Percentiles rank a stretch among this genome's conserved stretches.
Conservation (phyloP, 30 jellyfish, hydroid and myxozoan genomes). For the Aurelia sp. region DNA sequence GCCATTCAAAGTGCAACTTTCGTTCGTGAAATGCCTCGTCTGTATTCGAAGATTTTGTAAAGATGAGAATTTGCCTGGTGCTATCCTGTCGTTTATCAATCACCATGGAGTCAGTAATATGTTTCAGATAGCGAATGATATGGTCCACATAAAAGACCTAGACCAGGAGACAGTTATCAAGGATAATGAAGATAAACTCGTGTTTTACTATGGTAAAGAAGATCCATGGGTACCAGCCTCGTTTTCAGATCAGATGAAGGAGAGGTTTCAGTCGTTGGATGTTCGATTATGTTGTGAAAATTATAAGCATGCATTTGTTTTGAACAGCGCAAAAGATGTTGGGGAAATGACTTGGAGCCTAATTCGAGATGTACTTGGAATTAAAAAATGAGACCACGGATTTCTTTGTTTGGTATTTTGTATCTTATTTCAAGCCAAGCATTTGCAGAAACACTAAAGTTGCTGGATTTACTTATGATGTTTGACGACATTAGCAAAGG, state of each 20-base stretch:
- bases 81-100: slow-evolving; percentile 42
- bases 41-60: slow-evolving; percentile 24
- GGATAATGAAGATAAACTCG: slow-evolving; percentile 27
- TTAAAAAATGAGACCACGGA: background rate
- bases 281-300: slow-evolving; percentile 36
- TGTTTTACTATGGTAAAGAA: slow-evolving; percentile 64
- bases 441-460: background rate
- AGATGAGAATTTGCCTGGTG: slow-evolving; percentile 22
- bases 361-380: slow-evolving; percentile 3
- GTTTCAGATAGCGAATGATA: slow-evolving; percentile 60
- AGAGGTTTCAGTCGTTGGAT: slow-evolving; percentile 57
- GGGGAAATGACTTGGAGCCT: slow-evolving; percentile 37
- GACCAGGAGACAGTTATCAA: slow-evolving; percentile 35
- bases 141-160: slow-evolving; percentile 34
- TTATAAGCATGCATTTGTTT: slow-evolving; percentile 64
- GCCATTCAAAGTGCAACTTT: slow-evolving; percentile 12
- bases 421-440: background rate
- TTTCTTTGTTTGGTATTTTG: background rate
- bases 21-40: slow-evolving; percentile 14
- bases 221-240: slow-evolving; percentile 79
- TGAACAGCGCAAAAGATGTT: slow-evolving; percentile 33
- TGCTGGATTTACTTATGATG: too few species aligned
- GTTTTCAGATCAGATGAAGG: slow-evolving; percentile 58
- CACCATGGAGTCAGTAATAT: slow-evolving; percentile 60
- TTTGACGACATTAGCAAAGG: too few species aligned